Conservation (phyloP, 1,140 invertebrate genomes). For the Drosophila saltans region DNA sequence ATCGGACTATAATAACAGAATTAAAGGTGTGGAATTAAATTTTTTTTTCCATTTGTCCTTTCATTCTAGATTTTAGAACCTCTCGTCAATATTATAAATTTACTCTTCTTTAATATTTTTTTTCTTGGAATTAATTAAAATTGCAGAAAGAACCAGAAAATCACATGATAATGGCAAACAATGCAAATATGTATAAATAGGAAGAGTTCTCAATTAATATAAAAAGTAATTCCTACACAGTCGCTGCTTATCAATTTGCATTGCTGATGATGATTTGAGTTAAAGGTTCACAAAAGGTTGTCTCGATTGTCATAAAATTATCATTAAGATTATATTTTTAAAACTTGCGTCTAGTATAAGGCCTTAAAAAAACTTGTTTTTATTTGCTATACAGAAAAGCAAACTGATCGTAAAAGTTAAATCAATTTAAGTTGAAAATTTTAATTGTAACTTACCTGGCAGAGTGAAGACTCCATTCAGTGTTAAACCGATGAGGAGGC, state of each 20-base stretch:
- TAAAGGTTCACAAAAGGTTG: constrained; percentile 48
- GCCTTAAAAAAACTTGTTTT: constrained; percentile 16
- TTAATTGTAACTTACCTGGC: constrained; percentile 64
- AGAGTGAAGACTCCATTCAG: constrained; percentile 59
- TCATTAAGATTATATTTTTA: constrained; percentile 21
- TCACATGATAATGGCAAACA: background rate
- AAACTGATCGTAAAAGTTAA: background rate
- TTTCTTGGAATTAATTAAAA: background rate
- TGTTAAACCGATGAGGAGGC: constrained; percentile 58
- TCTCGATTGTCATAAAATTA: constrained; percentile 14
- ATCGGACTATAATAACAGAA: too few relatives aligned
- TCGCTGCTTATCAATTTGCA: constrained; percentile 52
- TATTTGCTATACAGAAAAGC: background rate
- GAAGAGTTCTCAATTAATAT: background rate
- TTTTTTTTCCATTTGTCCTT: too few relatives aligned
- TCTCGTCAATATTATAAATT: too few relatives aligned
- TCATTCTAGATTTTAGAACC: too few relatives aligned
- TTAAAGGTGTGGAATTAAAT: too few relatives aligned
- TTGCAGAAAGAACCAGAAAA: background rate
- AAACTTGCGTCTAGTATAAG: background rate
- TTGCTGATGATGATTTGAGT: constrained; percentile 41
- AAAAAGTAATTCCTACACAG: background rate
- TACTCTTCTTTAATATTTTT: too few relatives aligned
- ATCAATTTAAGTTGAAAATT: background rate
- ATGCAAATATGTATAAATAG: background rate